Evolutionary conservation across 2,797 vertebrate species (phyloP), one percentile per base, ranked within the genome.

Genomic region (Acanthurus lineatus): DNA sequence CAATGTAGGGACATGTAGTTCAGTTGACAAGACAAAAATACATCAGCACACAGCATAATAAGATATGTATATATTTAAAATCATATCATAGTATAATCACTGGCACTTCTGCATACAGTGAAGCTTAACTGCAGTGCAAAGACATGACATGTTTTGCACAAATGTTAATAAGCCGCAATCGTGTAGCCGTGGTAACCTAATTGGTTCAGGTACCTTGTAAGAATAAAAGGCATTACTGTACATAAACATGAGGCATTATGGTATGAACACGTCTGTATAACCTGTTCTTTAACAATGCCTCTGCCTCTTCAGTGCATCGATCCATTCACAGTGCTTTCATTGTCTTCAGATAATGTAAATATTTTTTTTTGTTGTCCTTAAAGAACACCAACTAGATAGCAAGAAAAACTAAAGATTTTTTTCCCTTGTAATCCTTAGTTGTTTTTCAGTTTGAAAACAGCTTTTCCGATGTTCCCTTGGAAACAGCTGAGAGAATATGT

Each of bases 1-100:
- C 77, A 84, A 76, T 73, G 49, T 61, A 25, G 62, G 57, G 47
- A 82, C 68, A 88, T 70, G 52, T 35, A 5, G 22, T 80, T 61
- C 38, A 61, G 49, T 47, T 69, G 78, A 73, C 49, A 75, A 62
- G 61, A 67, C 57, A 17, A 47, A 60, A 83, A 79, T 68, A 71
- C 54, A 70, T 53, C 67, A 79, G 69, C 77, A 65, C 38, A 45
- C 65, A 40, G 48, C 42, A 32, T 32, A 47, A 44, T 62, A 17
- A 1, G 9, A 28, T 53, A 75, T 25, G 17, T 54, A 3, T 12
- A 54, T 20, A 40, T 17, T 6, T 5, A 42, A 72, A 75, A 63
- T 53, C 32, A 64, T 44, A 32, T 25, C 38, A 60, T 28, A 59
- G 66, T 44, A 3, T 47, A 42, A 68, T 61, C 42, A 62, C 16